phyloP scores from a whole-genome alignment of 2,888 invertebrate genomes.

The Seira sanloemensis region DNA sequence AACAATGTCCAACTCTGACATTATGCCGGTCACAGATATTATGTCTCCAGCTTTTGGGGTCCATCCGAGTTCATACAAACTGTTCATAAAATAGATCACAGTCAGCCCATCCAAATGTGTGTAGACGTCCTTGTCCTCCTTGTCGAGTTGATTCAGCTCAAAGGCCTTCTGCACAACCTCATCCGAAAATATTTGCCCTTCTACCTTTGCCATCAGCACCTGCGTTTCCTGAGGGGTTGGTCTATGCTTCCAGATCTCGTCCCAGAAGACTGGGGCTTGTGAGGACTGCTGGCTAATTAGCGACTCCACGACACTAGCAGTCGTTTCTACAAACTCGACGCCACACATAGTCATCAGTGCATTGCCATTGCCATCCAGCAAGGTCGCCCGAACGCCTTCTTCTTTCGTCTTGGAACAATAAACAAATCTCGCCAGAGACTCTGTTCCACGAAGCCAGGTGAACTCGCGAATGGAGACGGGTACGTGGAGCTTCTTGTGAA shows the following conservation, averaged over 20 bases:
- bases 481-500: conserved; percentile 54
- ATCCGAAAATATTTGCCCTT: not conserved
- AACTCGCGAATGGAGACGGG: conserved; percentile 61
- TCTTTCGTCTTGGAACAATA: conserved; percentile 32
- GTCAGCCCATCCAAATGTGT: conserved; percentile 33
- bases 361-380: conserved; percentile 29
- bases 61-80: conserved; percentile 54
- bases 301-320: conserved; percentile 41
- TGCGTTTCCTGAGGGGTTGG: conserved; percentile 5
- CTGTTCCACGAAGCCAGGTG: conserved; percentile 20
- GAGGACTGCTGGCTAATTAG: conserved; percentile 35
- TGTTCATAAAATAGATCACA: conserved; percentile 47
- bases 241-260: conserved; percentile 36
- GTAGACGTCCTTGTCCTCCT: conserved; percentile 21
- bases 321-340: conserved; percentile 56
- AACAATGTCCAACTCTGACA: conserved; percentile 14
- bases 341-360: conserved; percentile 39
- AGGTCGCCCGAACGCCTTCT: conserved; percentile 15
- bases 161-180: conserved; percentile 1
- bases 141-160: conserved; percentile 21
- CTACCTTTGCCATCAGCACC: not conserved
- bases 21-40: conserved; percentile 21
- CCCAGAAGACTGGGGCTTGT: conserved; percentile 46
- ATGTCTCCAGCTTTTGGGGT: conserved; percentile 16
- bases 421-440: not conserved